A percentile compares a stretch with the other conserved stretches of the same genome.
Evolutionary conservation across 2,888 invertebrate genomes (phyloP).

Genomic region (Herminia tarsipennalis): DNA sequence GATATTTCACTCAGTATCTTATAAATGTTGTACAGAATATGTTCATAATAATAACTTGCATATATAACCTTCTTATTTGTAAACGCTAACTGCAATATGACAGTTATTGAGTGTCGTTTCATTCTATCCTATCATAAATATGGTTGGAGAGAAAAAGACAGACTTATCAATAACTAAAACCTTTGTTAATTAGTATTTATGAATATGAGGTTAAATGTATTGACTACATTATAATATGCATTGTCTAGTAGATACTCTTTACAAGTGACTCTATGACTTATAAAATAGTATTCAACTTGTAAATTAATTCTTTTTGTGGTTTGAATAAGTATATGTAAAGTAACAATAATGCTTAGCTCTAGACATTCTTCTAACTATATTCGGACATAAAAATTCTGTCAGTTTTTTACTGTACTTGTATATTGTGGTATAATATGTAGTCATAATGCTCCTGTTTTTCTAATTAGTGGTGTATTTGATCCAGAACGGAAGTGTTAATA

Average conservation of each 20-base stretch:
- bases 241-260: constrained; percentile 45
- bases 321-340: constrained; percentile 54
- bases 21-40: constrained; percentile 54
- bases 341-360: constrained; percentile 67
- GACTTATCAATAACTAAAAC: no score
- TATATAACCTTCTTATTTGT: no score
- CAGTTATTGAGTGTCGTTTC: no score
- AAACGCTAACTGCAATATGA: no score
- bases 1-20: constrained; percentile 56
- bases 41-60: constrained; percentile 46
- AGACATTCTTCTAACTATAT: constrained; percentile 74
- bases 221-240: constrained; percentile 41
- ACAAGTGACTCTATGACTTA: constrained; percentile 46
- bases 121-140: no score
- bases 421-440: constrained; percentile 52
- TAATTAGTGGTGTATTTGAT: constrained; percentile 45
- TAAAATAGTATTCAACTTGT: constrained; percentile 52
- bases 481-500: constrained; percentile 40
- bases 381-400: constrained; percentile 58
- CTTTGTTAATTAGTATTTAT: no score
- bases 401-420: constrained; percentile 68
- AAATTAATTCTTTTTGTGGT: constrained; percentile 57
- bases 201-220: constrained; percentile 42
- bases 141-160: no score
- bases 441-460: constrained; percentile 43